Conservation (phyloP, 2,113 vertebrate genomes). For the Apistogramma diplotaenia region DNA sequence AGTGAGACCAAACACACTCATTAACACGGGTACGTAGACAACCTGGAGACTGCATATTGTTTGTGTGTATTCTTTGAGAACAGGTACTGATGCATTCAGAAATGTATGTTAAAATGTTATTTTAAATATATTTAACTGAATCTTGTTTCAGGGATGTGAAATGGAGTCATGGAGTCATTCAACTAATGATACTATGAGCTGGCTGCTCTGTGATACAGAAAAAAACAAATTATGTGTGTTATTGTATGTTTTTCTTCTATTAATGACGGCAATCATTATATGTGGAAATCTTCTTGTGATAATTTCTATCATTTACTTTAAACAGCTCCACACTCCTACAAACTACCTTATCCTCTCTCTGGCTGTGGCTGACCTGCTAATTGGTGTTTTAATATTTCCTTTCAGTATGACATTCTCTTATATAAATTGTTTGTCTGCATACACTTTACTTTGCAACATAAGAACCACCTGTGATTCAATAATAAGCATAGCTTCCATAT, state of each 20-base stretch:
- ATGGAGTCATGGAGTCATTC: background rate
- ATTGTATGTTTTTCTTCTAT: no score
- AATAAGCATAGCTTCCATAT: background rate
- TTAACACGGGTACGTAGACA: no score
- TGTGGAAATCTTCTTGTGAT: no score
- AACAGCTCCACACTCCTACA: background rate
- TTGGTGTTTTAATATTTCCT: background rate
- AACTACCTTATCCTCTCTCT: slow-evolving; percentile 3
- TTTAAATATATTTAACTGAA: no score
- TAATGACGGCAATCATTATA: no score
- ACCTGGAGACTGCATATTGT: no score
- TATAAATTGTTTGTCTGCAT: background rate
- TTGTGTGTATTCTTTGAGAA: no score
- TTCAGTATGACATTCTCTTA: background rate
- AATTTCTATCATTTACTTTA: no score
- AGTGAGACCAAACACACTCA: no score
- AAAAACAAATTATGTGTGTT: background rate
- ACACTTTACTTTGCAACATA: background rate
- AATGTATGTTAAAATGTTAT: no score
- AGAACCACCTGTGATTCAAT: background rate
- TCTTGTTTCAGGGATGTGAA: no score
- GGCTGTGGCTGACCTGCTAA: background rate
- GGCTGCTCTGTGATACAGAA: background rate
- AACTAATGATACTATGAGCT: background rate
- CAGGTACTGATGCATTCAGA: no score